Evolutionary conservation across 2,113 vertebrate species (phyloP).

Genomic region (Sceloporus tristichus): DNA sequence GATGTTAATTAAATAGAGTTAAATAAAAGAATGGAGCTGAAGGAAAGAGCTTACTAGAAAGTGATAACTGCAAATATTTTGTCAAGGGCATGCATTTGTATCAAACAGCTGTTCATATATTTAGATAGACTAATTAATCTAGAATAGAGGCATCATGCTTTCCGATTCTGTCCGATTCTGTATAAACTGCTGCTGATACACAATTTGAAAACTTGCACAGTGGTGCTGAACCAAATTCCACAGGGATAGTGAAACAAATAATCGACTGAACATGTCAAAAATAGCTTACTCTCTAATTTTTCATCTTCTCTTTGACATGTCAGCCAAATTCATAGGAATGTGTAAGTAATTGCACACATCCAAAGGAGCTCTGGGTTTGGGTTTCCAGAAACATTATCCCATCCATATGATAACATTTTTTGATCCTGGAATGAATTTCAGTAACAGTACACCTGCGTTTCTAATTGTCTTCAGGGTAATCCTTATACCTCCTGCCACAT

Average conservation of each 20-base stretch:
- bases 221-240: conserved; percentile 14
- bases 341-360: neutral
- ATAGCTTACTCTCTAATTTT: conserved; percentile 2
- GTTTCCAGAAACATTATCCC: neutral
- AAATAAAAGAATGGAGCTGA: conserved; percentile 32
- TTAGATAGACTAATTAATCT: conserved; percentile 39
- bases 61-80: conserved; percentile 33
- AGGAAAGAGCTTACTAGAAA: conserved; percentile 51
- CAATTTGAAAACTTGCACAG: conserved; percentile 16
- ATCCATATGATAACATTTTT: neutral
- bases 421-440: neutral
- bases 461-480: neutral
- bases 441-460: neutral
- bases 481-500: neutral
- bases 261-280: conserved; percentile 14
- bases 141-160: conserved; percentile 28
- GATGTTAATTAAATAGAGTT: conserved; percentile 61
- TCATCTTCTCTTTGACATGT: neutral
- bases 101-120: conserved; percentile 34
- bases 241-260: conserved; percentile 11
- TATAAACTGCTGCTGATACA: conserved; percentile 9
- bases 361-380: neutral
- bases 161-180: conserved; percentile 17
- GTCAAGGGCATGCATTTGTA: conserved; percentile 44
- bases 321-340: neutral